phyloP scores from a whole-genome alignment of 2,113 vertebrate species.

The Scortum barcoo region DNA sequence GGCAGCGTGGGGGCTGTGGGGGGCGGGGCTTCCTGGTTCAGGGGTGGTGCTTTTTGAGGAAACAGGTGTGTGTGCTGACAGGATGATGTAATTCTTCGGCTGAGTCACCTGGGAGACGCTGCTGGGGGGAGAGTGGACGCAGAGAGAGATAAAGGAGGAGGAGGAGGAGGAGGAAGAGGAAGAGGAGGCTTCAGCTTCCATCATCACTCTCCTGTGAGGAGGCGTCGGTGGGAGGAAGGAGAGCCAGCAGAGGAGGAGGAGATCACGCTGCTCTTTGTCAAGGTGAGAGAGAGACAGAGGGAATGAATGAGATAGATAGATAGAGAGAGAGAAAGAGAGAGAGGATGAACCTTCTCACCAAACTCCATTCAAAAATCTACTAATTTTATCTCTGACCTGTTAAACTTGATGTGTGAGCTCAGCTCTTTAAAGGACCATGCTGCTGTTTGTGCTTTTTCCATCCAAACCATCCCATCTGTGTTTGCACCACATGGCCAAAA shows the following conservation, averaged over 20 bases:
- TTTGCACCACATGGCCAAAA: not conserved
- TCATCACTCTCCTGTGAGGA: conserved; percentile 26
- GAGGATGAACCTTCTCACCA: conserved; percentile 17
- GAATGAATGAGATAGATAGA: conserved; percentile 12
- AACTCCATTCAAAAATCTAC: conserved; percentile 14
- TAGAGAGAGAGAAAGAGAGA: not conserved
- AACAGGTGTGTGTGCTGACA: conserved; percentile 83
- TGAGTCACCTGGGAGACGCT: conserved; percentile 81
- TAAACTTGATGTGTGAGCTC: not conserved
- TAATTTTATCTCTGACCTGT: not conserved
- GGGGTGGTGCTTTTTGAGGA: conserved; percentile 77
- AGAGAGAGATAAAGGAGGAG: not conserved
- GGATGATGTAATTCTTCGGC: conserved; percentile 84
- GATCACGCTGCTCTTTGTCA: conserved; percentile 16
- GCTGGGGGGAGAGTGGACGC: conserved; percentile 16
- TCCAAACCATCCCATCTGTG: not conserved
- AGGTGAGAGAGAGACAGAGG: conserved; percentile 45
- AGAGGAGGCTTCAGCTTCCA: not conserved
- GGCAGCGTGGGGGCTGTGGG: not conserved
- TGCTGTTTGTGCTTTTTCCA: not conserved
- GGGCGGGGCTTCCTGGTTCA: conserved; percentile 34
- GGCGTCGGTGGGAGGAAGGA: conserved; percentile 20
- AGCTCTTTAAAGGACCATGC: not conserved
- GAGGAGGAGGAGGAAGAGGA: conserved; percentile 31
- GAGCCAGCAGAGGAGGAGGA: conserved; percentile 21